Evolutionary conservation across 2,113 vertebrate genomes (phyloP).

Genomic region (Pleuronectes platessa): DNA sequence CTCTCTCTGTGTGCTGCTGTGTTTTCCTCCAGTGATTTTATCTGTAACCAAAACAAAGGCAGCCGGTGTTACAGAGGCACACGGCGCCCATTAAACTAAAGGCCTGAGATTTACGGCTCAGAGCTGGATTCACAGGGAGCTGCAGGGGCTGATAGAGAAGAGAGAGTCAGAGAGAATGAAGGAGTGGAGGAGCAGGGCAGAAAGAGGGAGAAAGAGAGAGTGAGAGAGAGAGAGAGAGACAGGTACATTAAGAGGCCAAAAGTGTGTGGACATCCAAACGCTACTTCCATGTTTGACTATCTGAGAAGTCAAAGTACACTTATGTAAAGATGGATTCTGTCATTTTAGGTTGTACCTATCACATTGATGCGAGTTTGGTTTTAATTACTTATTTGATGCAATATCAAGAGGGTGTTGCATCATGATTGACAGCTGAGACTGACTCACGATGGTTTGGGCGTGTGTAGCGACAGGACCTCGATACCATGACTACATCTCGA

Average conservation of each 20-base stretch:
- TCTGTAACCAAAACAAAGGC: constrained; percentile 79
- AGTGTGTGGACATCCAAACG: constrained; percentile 5
- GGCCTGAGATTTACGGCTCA: constrained; percentile 47
- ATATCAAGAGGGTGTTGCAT: no score
- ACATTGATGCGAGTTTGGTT: no score
- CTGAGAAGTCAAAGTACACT: no score
- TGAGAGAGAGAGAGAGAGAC: not conserved
- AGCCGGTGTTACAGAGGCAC: constrained; percentile 56
- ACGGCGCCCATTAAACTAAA: constrained; percentile 52
- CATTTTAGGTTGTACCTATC: no score
- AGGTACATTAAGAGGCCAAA: not conserved
- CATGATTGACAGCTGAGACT: no score
- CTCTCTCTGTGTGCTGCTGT: constrained; percentile 27
- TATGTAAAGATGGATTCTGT: no score
- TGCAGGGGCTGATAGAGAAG: not conserved
- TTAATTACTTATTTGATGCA: no score
- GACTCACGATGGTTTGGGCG: no score
- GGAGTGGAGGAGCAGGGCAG: not conserved
- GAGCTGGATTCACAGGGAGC: constrained; percentile 19
- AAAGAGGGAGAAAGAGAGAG: not conserved
- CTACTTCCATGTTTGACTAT: not conserved
- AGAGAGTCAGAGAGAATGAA: not conserved
- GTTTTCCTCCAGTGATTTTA: constrained; percentile 71
- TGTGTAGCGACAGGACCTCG: no score
- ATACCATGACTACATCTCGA: no score